phyloP scores from a whole-genome alignment of 2,888 invertebrate species.

The Conops quadrifasciatus region DNA sequence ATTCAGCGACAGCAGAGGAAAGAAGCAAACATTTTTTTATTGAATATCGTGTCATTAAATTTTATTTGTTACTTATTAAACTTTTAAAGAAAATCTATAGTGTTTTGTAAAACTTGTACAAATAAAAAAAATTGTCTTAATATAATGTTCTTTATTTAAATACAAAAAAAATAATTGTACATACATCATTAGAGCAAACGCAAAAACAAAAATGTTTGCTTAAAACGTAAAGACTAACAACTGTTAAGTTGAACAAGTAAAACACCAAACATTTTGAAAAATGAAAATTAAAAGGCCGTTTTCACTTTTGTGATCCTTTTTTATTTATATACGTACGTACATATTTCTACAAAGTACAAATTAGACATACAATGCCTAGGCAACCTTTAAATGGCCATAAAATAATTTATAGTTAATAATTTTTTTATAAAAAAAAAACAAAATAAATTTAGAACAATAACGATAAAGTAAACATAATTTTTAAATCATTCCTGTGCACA shows the following conservation, averaged over 20 bases:
- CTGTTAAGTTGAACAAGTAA: conserved; percentile 4
- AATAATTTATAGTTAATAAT: conserved; percentile 37
- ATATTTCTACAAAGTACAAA: conserved; percentile 46
- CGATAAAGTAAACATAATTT: conserved; percentile 30
- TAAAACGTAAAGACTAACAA: conserved; percentile 15
- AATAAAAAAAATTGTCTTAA: conserved; percentile 15
- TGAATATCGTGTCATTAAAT: conserved; percentile 23
- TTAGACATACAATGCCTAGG: conserved; percentile 43
- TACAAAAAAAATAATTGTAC: background rate
- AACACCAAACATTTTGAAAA: conserved; percentile 15
- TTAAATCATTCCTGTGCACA: conserved; percentile 45
- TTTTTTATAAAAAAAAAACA: conserved; percentile 38
- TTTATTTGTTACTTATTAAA: conserved; percentile 15
- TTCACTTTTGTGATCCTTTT: conserved; percentile 25
- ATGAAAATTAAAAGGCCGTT: conserved; percentile 6
- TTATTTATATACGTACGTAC: background rate
- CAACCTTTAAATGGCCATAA: conserved; percentile 38
- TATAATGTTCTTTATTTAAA: conserved; percentile 2
- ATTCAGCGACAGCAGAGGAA: conserved; percentile 45
- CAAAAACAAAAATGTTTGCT: conserved; percentile 23
- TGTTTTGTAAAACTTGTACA: background rate
- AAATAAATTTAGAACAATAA: conserved; percentile 40
- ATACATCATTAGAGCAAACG: background rate
- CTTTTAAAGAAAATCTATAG: conserved; percentile 7
- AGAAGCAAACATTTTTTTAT: conserved; percentile 36